Evolutionary conservation across 1,140 invertebrate genomes (phyloP).

Genomic region (Magallana ariakensis): DNA sequence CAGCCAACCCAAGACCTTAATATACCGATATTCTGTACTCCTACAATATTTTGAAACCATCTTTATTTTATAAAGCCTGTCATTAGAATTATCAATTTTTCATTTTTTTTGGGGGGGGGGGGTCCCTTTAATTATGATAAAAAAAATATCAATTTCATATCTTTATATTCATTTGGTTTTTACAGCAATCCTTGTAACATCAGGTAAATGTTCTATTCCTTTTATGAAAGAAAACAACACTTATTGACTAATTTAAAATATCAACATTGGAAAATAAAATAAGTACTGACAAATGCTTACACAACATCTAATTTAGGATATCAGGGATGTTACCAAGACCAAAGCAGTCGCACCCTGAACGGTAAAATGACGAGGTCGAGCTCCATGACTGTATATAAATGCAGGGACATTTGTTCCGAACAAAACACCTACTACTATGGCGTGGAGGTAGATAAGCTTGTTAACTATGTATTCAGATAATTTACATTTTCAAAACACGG

Average conservation of each 20-base stretch:
- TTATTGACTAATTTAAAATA: background rate
- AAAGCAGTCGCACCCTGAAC: background rate
- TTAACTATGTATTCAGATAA: too few species aligned
- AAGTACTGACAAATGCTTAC: background rate
- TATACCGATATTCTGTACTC: too few species aligned
- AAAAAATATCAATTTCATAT: too few species aligned
- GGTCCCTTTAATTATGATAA: too few species aligned
- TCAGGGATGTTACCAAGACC: background rate
- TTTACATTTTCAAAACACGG: too few species aligned
- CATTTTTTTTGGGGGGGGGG: too few species aligned
- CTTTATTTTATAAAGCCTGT: too few species aligned
- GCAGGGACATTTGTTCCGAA: background rate
- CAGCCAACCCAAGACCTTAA: too few species aligned
- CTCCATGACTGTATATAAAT: background rate
- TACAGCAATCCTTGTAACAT: slow-evolving; percentile 11
- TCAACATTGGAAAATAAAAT: background rate
- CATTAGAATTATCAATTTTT: too few species aligned
- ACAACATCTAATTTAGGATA: background rate
- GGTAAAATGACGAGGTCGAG: background rate
- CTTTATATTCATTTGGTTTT: background rate
- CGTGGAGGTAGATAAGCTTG: background rate
- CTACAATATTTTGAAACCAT: too few species aligned
- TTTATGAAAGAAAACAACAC: background rate
- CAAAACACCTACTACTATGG: background rate
- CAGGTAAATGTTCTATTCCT: background rate